Base-by-base conservation (phyloP, 2,113 vertebrate genomes). In the Trogon melanurus region DNA sequence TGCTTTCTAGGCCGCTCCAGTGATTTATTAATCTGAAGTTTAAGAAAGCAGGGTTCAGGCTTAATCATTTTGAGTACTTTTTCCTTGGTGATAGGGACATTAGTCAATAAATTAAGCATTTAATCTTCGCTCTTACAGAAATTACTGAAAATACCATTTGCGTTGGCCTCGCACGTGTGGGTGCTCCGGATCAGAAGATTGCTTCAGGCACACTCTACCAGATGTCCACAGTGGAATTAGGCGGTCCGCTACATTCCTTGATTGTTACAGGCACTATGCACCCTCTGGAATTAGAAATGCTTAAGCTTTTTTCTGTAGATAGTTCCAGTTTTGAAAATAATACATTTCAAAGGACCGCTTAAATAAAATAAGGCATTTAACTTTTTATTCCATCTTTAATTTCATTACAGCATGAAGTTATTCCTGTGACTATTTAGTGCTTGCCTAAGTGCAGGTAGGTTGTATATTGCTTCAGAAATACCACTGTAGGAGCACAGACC, bases 261-360 rank as follows among this genome's bases (percentile, higher is more conserved):
- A 96, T 99, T 14, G 93, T 99, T 67, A 99, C 99, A 1, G 99
- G 98, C 47, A 97, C 76, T 45, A 97, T 99, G 97, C 99, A 99
- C 96, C 99, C 99, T 0, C 96, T 99, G 96, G 99, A 99, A 97
- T 83, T 98, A 82, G 99, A 99, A 95, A 99, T 99, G 99, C 98
- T 99, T 34, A 97, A 97, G 70, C 96, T 99, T 20, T 99, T 98
- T 88, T 97, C 98, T n/a, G 82, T 98, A 66, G 93, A 98, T 57
- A 93, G 97, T 11, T 95, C 96, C 5, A 95, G 91, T 12, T 97
- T 98, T 64, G 83, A 97, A 47, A 74, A 91, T 6, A 67, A 85
- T n/a, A 38, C 8, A 30, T 88, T 82, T 72, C 81, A 96, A 90
- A 85, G 32, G 57, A 94, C 62, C 26, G 22, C 69, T 71, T 97